phyloP scores from a whole-genome alignment of 2,113 vertebrate species.

The Phalacrocorax aristotelis region DNA sequence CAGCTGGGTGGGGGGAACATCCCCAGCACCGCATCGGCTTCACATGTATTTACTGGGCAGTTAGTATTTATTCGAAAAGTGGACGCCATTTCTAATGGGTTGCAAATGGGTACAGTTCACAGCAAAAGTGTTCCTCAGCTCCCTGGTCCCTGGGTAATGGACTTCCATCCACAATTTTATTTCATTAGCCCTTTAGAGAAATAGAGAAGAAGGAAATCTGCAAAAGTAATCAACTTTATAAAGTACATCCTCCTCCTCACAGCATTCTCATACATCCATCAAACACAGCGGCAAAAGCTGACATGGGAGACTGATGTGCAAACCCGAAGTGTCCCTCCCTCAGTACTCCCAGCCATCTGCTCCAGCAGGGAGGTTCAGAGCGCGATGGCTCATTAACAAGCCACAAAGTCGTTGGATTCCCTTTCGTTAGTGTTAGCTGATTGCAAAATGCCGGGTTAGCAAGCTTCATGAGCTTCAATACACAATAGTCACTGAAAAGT shows the following conservation, averaged over 20 bases:
- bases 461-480: background rate
- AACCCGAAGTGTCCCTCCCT: fast-evolving
- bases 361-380: background rate
- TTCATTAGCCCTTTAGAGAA: background rate
- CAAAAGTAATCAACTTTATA: too few relatives aligned
- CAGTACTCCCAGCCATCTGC: background rate
- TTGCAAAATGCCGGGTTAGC: background rate
- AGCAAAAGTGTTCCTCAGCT: background rate
- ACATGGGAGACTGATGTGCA: fast-evolving
- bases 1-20: too few relatives aligned
- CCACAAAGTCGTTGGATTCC: background rate
- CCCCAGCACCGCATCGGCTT: background rate
- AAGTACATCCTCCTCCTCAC: background rate
- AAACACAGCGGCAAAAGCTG: background rate
- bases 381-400: background rate
- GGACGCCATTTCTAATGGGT: background rate
- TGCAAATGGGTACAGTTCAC: background rate
- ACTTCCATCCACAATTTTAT: background rate
- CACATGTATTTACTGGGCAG: background rate
- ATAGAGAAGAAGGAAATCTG: background rate
- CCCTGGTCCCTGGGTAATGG: background rate
- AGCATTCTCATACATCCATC: fast-evolving
- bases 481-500: background rate
- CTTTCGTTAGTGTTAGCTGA: background rate
- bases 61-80: background rate